Evolutionary conservation across 2,113 vertebrate species (phyloP), one percentile per base, ranked within the genome.

Genomic region (Erythrocebus patas): DNA sequence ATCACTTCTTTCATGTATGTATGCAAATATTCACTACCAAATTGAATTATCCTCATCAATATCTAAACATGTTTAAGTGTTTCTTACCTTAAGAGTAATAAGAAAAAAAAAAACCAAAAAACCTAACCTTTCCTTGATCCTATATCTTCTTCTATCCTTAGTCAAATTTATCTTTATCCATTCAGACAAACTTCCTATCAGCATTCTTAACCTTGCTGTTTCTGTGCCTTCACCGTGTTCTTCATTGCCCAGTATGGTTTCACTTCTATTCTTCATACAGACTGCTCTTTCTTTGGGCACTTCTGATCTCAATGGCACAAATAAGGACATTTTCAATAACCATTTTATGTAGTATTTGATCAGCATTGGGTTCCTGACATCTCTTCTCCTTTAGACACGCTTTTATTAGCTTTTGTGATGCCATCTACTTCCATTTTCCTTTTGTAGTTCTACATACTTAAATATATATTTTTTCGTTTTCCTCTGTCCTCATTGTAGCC

Each of bases 381-480:
- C 40, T 92, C 1, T 72, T 82, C 13, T 2, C 22, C 11, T 64
- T 89, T 12, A 64, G n/a, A 43, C 66, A 84, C 25, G 40, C 4
- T 64, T 84, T 95, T 32, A 75, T 18, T 52, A 45, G 18, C 20
- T 93, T 92, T 91, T 89, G 20, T 14, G 30, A 52, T 3, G 6
- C 18, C 18, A 6, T 22, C 1, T 18, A 20, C 3, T 32, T 55
- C 40, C 2, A 12, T 57, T 90, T 83, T 43, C 16, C 52, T 81
- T 90, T 70, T 57, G 13, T 40, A 70, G 38, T 6, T 48, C 5
- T 94, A 6, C 3, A 23, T 0, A 8, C 1, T 18, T 64, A 45
- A 48, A 35, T 68, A 3, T 17, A 17, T 55, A 50, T 38, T 50
- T 38, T 11, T 43, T 1, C 3, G 9, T 0, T 48, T 2, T 2